Conservation (phyloP, 2,888 invertebrate genomes). For the Eueremaeus valkanovi region DNA sequence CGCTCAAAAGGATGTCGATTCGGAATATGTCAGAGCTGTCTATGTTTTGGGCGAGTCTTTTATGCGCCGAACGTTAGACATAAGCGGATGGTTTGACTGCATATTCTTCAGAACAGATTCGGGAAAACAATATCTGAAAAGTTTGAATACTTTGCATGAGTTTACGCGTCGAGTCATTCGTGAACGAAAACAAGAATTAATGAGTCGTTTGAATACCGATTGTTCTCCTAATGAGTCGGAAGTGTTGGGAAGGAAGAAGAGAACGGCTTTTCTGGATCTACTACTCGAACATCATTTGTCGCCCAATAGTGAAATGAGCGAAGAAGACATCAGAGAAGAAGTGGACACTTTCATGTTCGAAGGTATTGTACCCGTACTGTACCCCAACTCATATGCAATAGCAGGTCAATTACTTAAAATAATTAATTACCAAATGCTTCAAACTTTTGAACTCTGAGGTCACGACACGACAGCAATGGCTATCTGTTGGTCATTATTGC, state of each 20-base stretch:
- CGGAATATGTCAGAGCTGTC: neutral
- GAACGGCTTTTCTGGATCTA: constrained; percentile 55
- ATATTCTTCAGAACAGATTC: constrained; percentile 1
- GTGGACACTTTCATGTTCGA: constrained; percentile 52
- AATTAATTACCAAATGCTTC: too few species aligned
- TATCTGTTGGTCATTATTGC: neutral
- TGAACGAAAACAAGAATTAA: constrained; percentile 3
- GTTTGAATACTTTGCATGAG: neutral
- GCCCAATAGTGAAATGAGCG: constrained; percentile 50
- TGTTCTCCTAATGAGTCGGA: too few species aligned
- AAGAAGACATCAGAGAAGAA: constrained; percentile 55
- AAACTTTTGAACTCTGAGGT: too few species aligned
- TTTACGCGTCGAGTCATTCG: neutral
- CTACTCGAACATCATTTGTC: constrained; percentile 52
- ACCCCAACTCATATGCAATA: too few species aligned
- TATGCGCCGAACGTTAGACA: neutral
- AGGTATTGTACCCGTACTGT: too few species aligned
- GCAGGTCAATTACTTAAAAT: too few species aligned
- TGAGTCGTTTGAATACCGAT: too few species aligned
- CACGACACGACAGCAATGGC: constrained; percentile 30
- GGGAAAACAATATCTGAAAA: neutral
- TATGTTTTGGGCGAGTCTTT: neutral
- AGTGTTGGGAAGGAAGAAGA: constrained; percentile 25
- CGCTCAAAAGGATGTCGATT: neutral
- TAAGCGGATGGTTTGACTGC: neutral